These are phyloP conservation scores for Sturnus vulgaris DNA, from an alignment of 2,113 vertebrate species.

Conservation along the genomic window DNA sequence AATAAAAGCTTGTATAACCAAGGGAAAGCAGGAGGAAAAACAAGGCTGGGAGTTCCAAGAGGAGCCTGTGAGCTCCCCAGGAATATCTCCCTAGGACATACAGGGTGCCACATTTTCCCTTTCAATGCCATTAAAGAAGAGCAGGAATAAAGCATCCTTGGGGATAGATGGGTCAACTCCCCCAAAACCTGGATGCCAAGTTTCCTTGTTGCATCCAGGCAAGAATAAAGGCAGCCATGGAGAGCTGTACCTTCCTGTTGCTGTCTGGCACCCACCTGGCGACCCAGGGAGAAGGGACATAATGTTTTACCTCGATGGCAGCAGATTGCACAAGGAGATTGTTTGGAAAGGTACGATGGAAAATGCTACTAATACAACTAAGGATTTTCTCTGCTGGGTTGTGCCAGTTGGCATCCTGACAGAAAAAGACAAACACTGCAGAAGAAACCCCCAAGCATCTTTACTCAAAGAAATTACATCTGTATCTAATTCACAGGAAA, in stretches of 20 bases:
- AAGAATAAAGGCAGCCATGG: neutral
- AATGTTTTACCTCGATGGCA: neutral
- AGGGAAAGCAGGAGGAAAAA: conserved; percentile 22
- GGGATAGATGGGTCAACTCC: neutral
- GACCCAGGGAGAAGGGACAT: neutral
- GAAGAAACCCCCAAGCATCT: neutral
- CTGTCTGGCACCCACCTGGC: neutral
- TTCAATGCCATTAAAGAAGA: neutral
- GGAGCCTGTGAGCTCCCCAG: neutral
- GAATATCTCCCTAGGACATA: neutral
- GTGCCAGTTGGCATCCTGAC: conserved; percentile 18
- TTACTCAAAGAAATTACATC: conserved; percentile 36
- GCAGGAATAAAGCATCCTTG: neutral
- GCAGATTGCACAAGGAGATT: neutral
- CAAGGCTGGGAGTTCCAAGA: neutral
- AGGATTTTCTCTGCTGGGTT: neutral
- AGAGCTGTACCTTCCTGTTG: neutral
- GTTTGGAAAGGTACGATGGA: neutral
- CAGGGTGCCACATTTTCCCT: neutral
- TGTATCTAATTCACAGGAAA: conserved; percentile 2
- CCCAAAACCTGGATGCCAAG: neutral
- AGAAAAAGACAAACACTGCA: conserved; percentile 1
- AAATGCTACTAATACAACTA: neutral
- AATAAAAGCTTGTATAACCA: conserved; percentile 56
- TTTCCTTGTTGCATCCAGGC: neutral